Evolutionary conservation across 2,113 vertebrate species (phyloP).

Genomic region (Syngnathus scovelli): DNA sequence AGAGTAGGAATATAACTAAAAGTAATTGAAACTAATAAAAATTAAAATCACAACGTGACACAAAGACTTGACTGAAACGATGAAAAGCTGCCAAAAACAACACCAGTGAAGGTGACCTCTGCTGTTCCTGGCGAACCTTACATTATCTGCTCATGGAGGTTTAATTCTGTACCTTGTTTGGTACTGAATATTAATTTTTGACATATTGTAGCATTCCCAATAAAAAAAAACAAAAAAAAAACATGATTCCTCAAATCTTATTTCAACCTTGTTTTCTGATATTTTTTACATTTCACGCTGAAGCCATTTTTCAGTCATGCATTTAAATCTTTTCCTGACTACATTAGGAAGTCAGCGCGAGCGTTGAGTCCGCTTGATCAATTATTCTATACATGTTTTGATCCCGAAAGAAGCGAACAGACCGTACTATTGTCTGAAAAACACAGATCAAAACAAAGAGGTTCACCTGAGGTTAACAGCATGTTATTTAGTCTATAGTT

Average conservation of each 20-base stretch:
- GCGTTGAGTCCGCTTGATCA: constrained; percentile 10
- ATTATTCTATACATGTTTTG: constrained; percentile 24
- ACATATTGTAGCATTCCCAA: not conserved
- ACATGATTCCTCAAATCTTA: not conserved
- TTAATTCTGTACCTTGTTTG: too few relatives aligned
- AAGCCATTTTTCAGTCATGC: not conserved
- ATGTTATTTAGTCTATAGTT: constrained; percentile 15
- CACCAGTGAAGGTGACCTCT: too few relatives aligned
- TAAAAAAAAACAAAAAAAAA: not conserved
- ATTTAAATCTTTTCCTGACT: not conserved
- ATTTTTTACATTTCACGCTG: not conserved
- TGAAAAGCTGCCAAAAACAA: too few relatives aligned
- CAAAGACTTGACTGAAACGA: too few relatives aligned
- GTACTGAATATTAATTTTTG: too few relatives aligned
- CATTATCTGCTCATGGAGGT: too few relatives aligned
- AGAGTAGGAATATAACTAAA: too few relatives aligned
- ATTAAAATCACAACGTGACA: too few relatives aligned
- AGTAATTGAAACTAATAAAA: too few relatives aligned
- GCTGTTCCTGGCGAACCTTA: too few relatives aligned
- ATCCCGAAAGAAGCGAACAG: not conserved
- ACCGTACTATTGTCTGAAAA: constrained; percentile 15
- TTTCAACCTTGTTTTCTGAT: not conserved
- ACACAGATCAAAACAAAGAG: constrained; percentile 23
- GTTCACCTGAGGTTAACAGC: constrained; percentile 15
- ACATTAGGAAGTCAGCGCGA: not conserved